Evolutionary conservation across 2,888 invertebrate species (phyloP).

Genomic region (Lepidonotus clava): DNA sequence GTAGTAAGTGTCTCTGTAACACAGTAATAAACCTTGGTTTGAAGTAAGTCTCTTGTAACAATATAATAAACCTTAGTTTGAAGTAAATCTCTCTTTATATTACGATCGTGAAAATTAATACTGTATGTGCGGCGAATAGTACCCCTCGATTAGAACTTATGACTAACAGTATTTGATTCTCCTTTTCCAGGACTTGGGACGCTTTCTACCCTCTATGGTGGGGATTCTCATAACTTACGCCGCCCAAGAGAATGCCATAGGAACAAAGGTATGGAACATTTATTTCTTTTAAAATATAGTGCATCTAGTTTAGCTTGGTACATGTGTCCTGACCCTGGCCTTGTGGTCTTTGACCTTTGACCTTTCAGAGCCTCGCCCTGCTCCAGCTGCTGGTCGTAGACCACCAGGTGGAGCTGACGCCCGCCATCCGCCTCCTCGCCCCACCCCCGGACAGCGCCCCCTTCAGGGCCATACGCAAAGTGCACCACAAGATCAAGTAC

Average conservation of each 20-base stretch:
- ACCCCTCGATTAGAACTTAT: no score
- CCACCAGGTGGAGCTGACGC: conserved; percentile 64
- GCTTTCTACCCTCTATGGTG: conserved; percentile 71
- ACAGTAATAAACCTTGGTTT: no score
- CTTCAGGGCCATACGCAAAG: conserved; percentile 59
- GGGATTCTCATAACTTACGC: conserved; percentile 66
- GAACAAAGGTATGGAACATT: conserved; percentile 57
- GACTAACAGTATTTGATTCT: no score
- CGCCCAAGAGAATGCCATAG: not conserved
- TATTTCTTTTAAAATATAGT: no score
- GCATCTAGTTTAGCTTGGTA: not conserved
- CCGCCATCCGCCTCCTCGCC: conserved; percentile 69
- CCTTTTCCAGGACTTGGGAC: conserved; percentile 71
- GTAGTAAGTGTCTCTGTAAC: no score
- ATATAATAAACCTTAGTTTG: no score
- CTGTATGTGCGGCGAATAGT: no score
- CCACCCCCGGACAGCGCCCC: conserved; percentile 70
- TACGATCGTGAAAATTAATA: no score
- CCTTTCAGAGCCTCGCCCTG: conserved; percentile 59
- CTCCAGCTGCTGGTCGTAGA: conserved; percentile 70
- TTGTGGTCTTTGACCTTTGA: not conserved
- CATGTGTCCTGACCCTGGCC: conserved; percentile 66
- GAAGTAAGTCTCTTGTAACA: no score
- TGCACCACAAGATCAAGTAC: conserved; percentile 68
- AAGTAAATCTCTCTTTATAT: no score